These are phyloP conservation scores for Echinarachnius parma DNA, from an alignment of 53 echinoderm and acorn worm species.

Conservation along the genomic window DNA sequence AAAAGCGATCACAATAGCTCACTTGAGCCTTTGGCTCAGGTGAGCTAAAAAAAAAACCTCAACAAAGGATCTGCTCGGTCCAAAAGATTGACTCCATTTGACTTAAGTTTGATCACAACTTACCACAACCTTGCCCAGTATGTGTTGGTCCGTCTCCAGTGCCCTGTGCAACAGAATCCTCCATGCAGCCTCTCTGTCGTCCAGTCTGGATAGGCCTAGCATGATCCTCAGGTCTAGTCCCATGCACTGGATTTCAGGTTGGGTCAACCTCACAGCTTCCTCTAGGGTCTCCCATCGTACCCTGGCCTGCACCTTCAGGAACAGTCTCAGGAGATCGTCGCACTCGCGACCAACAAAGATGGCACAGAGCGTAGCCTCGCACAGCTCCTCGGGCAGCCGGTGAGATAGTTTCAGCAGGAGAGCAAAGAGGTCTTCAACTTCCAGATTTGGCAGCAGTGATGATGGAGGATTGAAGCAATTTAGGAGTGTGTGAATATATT, in stretches of 20 bases:
- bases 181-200: conserved; percentile 74
- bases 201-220: conserved; percentile 51
- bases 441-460: conserved; percentile 33
- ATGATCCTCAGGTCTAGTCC: conserved; percentile 54
- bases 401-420: conserved; percentile 49
- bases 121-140: conserved; percentile 75
- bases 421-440: conserved; percentile 55
- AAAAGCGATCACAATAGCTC: too few relatives aligned
- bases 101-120: too few relatives aligned
- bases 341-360: conserved; percentile 49
- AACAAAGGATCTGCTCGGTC: too few relatives aligned
- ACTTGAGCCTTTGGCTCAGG: too few relatives aligned
- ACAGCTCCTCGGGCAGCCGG: conserved; percentile 20
- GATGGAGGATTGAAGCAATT: conserved; percentile 57
- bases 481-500: conserved; percentile 43
- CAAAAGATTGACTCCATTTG: too few relatives aligned
- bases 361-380: conserved; percentile 35
- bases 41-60: too few relatives aligned
- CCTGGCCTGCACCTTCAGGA: conserved; percentile 42
- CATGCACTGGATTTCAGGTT: conserved; percentile 52
- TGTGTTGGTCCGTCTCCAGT: conserved; percentile 54
- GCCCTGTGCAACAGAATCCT: conserved; percentile 61
- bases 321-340: conserved; percentile 39
- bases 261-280: conserved; percentile 10
- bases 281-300: conserved; percentile 42